Evolutionary conservation across 2,797 vertebrate genomes (phyloP), one percentile per base, ranked within the genome.

Genomic region (Tapirus indicus): DNA sequence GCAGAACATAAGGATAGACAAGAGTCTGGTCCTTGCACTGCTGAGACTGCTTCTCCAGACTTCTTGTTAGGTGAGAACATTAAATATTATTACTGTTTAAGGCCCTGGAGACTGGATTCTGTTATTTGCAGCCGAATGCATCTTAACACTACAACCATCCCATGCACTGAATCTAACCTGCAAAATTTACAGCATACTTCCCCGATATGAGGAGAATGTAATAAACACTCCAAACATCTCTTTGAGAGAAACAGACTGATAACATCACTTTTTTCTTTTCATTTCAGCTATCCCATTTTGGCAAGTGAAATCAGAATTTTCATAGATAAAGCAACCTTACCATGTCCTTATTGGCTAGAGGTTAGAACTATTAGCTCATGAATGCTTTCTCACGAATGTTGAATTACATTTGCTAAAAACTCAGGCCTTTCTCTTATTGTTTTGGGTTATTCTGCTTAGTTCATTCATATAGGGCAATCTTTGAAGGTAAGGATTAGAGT

Each of bases 231-330:
- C 32, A 58, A 56, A 38, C 1, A 41, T 35, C 47, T 84, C 29
- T 84, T 88, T 44, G 13, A 52, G 49, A 74, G 38, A 89, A 71
- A 78, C 14, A 44, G 35, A 29, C 11, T 25, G 47, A 56, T 29
- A 85, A 49, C 27, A 58, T 1, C 11, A 44, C 60, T 71, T 54
- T 88, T 71, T 13, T 49, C 64, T 64, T 68, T 66, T 79, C 38
- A 72, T 66, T 29, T 54, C 47, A 64, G 78, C 9, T 85, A 9
- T 74, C 27, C 27, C 20, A 25, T 41, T 66, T 84, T 85, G 49
- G 78, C 35, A 78, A 78, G 44, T 38, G 49, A 87, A 87, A 88
- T 78, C 20, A 44, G 78, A 84, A 85, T 88, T 96, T 94, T 88
- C 64, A 78, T 11, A 41, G 66, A 47, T 38, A 79, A 79, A 88